Conservation (phyloP, 2,797 vertebrate genomes). For the Sparus aurata region DNA sequence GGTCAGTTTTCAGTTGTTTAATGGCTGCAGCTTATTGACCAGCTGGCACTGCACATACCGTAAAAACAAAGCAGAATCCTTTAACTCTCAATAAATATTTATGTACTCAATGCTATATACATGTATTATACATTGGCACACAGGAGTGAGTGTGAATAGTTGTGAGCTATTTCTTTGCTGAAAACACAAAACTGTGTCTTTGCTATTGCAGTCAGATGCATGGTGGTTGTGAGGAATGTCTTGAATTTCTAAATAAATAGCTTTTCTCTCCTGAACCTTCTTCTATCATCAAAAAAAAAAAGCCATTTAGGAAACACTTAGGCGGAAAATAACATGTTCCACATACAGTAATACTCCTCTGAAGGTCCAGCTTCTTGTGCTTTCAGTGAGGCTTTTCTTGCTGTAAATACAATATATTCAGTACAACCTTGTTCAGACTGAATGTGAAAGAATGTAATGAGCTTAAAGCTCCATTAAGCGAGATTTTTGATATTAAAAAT, state of each 20-base stretch:
- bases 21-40: conserved; percentile 67
- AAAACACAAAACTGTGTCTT: conserved; percentile 80
- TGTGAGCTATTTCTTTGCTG: conserved; percentile 69
- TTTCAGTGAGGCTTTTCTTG: conserved; percentile 29
- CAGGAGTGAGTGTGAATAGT: conserved; percentile 81
- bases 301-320: conserved; percentile 60
- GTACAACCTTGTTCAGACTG: conserved; percentile 9
- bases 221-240: conserved; percentile 84
- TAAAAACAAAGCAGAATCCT: conserved; percentile 82
- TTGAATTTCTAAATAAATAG: conserved; percentile 80
- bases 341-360: conserved; percentile 48
- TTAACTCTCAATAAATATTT: conserved; percentile 95
- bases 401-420: conserved; percentile 17
- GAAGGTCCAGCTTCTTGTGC: conserved; percentile 63
- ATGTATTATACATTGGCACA: conserved; percentile 90
- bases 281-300: conserved; percentile 66
- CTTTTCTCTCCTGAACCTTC: conserved; percentile 67
- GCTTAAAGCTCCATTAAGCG: conserved; percentile 40
- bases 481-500: conserved; percentile 8
- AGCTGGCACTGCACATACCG: conserved; percentile 77
- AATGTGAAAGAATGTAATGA: background rate
- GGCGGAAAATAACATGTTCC: conserved; percentile 36
- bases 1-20: conserved; percentile 51
- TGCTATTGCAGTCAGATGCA: conserved; percentile 92
- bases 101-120: conserved; percentile 92